Base-by-base conservation (phyloP, 37 sponge, comb jelly and placozoan species). In the Theonella swinhoei region DNA sequence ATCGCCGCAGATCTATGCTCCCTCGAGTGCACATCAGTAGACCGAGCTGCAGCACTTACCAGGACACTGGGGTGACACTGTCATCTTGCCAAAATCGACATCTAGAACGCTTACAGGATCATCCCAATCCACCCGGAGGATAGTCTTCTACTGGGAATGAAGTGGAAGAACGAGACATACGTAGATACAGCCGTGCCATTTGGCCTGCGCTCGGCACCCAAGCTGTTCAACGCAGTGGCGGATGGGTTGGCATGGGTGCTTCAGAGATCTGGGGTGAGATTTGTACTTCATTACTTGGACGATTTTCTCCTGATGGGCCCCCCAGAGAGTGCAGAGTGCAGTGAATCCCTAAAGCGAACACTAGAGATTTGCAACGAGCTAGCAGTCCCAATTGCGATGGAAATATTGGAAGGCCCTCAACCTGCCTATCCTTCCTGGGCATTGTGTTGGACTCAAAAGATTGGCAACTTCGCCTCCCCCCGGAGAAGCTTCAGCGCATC, bases 121-220 rank as follows among this genome's bases (percentile, higher is more conserved):
- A 33, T 82, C 0, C 82, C 82, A 35, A 73, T 82, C 0, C 73
- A 82, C 33, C 82, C 41, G 9, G 64, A 61, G 41, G 70, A 80
- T 59, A 37, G 80, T 33, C 37, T 47, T 4, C 54, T 80, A 32
- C 37, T 59, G 34, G 80, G 70, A 0, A 80, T 80, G 70, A 62
- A 31, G 5, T 80, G 80, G 80, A 31, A 26, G 9, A 69, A 29
- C 26, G 35, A 35, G 29, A 14, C 26, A 35, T 39, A 24, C 17
- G 20, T 65, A 1, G 68, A 79, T 28, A 66, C 68, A 30, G 7
- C 62, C 47, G 29, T 79, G n/a, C 80, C 68, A 4, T 79, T 79
- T 37, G 80, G 68, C 68, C 69, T 65, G 68, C 40, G 68, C 42
- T 79, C 80, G 26, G 80, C 69, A 22, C 80, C 69, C 30, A 79